Evolutionary conservation across 2,113 vertebrate genomes (phyloP), one percentile per base, ranked within the genome.

Genomic region (Cyanoramphus novaezelandiae): DNA sequence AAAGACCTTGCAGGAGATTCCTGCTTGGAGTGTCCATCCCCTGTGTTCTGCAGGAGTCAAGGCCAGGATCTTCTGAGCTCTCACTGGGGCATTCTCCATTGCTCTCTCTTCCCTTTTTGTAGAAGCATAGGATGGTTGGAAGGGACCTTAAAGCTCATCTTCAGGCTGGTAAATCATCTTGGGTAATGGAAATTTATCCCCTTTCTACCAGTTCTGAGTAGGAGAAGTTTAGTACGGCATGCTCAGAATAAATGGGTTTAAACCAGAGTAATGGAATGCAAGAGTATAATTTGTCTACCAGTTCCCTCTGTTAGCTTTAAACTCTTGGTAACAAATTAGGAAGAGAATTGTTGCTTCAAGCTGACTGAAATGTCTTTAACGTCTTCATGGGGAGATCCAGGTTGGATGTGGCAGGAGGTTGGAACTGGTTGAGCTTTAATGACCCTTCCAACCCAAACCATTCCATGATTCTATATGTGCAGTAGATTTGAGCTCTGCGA

Each of bases 1-100:
- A 13, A 55, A 44, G 18, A 3, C 9, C 35, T 62, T 6, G 7
- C 15, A 2, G 50, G 71, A 82, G 44, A 52, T 79, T 69, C 57
- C 52, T 0, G 0, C 49, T 20, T 3, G 46, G 62, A 72, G 62
- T 2, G 4, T 19, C 87, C 31, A 2, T 43, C 60, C 68, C 15
- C 35, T 0, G 0, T 18, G 31, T 37, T 39, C 19, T 4, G n/a
- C 70, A 7, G 35, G 4, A 64, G 79, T 69, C 60, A 8, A 20
- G 37, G 53, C 29, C 17, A 6, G 43, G 41, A 67, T 74, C n/a
- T 46, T 13, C 16, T 28, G 1, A 37, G 55, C 70, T 79, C n/a
- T 29, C 18, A 0, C 2, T 17, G 60, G 57, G 46, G 55, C 7
- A 2, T 64, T 59, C 24, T 21, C 74, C 43, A 9, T 27, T 2